Evolutionary conservation across 2,888 invertebrate genomes (phyloP).

Genomic region (Brachyptera putata): DNA sequence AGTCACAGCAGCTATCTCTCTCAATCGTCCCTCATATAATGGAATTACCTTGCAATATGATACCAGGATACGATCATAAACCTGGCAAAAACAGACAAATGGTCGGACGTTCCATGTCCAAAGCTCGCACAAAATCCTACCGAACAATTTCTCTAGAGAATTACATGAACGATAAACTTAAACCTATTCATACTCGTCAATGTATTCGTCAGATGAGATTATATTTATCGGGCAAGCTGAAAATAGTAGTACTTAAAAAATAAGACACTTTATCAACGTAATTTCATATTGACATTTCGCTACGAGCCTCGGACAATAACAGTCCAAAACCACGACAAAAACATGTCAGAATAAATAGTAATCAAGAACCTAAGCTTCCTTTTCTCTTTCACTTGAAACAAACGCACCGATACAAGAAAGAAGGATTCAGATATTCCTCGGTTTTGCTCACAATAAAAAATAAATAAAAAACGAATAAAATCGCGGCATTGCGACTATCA

Average conservation of each 20-base stretch:
- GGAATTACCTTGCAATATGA: conserved; percentile 5
- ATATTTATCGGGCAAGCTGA: too few relatives aligned
- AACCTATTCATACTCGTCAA: too few relatives aligned
- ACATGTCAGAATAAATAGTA: not conserved
- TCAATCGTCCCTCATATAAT: conserved; percentile 4
- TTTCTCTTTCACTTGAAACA: not conserved
- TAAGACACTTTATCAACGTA: too few relatives aligned
- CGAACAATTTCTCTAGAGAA: too few relatives aligned
- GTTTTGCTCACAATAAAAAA: conserved; percentile 10
- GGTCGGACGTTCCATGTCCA: too few relatives aligned
- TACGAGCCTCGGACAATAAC: not conserved
- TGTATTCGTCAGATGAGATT: too few relatives aligned
- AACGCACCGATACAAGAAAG: not conserved
- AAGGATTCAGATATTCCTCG: not conserved
- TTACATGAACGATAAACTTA: too few relatives aligned
- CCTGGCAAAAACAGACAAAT: too few relatives aligned
- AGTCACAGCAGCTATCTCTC: conserved; percentile 30
- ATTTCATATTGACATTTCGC: too few relatives aligned
- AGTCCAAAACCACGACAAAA: not conserved
- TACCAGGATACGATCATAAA: too few relatives aligned
- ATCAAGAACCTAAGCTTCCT: conserved; percentile 10
- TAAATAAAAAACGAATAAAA: conserved; percentile 20
- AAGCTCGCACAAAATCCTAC: too few relatives aligned
- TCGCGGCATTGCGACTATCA: conserved; percentile 31
- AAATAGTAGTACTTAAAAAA: too few relatives aligned